Base-by-base conservation (phyloP, 1,140 invertebrate genomes). In the Parapsyche elsis region DNA sequence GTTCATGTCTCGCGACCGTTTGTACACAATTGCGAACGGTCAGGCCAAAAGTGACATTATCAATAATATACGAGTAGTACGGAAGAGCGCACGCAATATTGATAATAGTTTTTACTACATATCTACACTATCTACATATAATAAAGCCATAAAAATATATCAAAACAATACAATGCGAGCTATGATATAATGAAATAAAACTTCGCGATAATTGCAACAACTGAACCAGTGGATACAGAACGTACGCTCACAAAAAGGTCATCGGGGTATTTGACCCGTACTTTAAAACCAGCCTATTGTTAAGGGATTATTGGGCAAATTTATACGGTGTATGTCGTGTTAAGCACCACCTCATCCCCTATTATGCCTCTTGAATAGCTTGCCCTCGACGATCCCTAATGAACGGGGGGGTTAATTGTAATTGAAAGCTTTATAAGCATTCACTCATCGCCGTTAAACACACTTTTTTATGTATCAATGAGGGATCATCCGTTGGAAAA, bases 271-370 rank as follows among this genome's bases (percentile, higher is more conserved):
- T 38, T 16, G 71, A 38, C 30, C 71, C 71, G 5, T 5, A 26
- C n/a, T 67, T 67, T 67, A 46, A 73, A 73, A 73, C 71, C 26
- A 14, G 30, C 38, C 71, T 24, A 73, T 73, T 73, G 71, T 73
- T 38, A 38, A 46, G 38, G 71, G 71, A 73, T 73, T 73, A 73
- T 46, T 73, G 71, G 45, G 45, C 71, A 38, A 73, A 73, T 73
- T 73, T 73, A 73, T 46, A 46, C 24, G 24, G 64, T 19, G 23
- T 67, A 24, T 26, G 64, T 67, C 5, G 64, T 24, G 21, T 23
- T 61, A 61, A 26, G 24, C 23, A 23, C 64, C n/a, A 67, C 64
- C 64, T 16, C 59, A 21, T 21, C 59, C 59, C 59, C 1, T 67
- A 26, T 9, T 67, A 67, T 67, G 12, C 23, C 21, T 23, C 64